Conservation (phyloP, 2,888 invertebrate species). For the Melieria omissa region DNA sequence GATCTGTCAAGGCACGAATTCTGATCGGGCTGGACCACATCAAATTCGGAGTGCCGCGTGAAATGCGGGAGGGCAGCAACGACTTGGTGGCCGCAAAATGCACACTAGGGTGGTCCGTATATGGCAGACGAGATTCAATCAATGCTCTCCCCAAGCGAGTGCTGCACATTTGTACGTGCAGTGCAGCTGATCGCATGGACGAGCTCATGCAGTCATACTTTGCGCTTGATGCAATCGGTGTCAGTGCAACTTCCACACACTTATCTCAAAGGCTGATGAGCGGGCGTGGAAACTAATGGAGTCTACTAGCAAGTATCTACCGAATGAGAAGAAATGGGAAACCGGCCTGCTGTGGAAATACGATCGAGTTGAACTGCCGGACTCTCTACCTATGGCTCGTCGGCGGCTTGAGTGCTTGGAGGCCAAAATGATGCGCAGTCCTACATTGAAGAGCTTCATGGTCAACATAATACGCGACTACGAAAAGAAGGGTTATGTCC, state of each 20-base stretch:
- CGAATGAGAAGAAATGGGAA: conserved; percentile 33
- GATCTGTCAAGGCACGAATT: background rate
- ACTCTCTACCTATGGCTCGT: conserved; percentile 35
- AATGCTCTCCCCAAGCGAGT: background rate
- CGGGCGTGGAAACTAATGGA: conserved; percentile 34
- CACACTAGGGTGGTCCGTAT: conserved; percentile 39
- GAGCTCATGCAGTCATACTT: too few species aligned
- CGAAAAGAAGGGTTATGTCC: too few species aligned
- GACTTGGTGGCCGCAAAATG: conserved; percentile 34
- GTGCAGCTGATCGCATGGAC: background rate
- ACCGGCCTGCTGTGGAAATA: conserved; percentile 35
- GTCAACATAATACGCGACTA: too few species aligned
- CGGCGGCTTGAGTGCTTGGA: conserved; percentile 29
- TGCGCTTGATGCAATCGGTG: too few species aligned
- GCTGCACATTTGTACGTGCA: too few species aligned
- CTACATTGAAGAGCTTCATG: conserved; percentile 46
- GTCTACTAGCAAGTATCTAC: conserved; percentile 19
- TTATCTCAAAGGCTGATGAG: conserved; percentile 31
- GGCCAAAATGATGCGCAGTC: conserved; percentile 24
- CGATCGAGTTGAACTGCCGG: conserved; percentile 20
- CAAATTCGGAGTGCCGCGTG: conserved; percentile 13
- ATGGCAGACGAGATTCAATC: conserved; percentile 23
- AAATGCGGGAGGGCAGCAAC: conserved; percentile 3
- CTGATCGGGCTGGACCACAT: conserved; percentile 11
- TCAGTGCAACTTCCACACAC: background rate